Percentiles rank a stretch among this genome's conserved stretches.
Evolutionary conservation across 2,797 vertebrate species (phyloP).

Genomic region (Siniperca scherzeri): DNA sequence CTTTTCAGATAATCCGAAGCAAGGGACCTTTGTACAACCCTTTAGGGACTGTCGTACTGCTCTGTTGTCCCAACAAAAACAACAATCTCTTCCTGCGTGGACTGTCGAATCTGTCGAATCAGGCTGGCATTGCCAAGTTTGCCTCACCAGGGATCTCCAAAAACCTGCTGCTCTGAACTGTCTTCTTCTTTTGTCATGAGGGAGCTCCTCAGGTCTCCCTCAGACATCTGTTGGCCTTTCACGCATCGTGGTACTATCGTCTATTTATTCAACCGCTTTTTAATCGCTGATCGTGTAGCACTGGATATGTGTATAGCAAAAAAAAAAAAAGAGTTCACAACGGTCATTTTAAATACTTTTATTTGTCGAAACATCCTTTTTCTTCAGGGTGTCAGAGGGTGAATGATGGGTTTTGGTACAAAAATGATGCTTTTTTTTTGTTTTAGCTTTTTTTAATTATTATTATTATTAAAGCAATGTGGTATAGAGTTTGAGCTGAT

Average conservation of each 20-base stretch:
- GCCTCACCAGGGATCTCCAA: slow-evolving; percentile 73
- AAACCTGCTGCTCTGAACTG: slow-evolving; percentile 82
- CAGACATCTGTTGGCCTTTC: slow-evolving; percentile 81
- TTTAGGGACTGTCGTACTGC: slow-evolving; percentile 37
- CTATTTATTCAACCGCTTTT: slow-evolving; percentile 82
- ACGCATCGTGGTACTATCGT: slow-evolving; percentile 83
- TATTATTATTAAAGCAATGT: slow-evolving; percentile 60
- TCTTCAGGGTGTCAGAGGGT: slow-evolving; percentile 39
- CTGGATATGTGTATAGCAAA: slow-evolving; percentile 71
- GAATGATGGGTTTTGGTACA: slow-evolving; percentile 75
- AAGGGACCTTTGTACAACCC: slow-evolving; percentile 41
- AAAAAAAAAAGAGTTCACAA: slow-evolving; percentile 12
- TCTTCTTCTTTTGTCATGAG: slow-evolving; percentile 66
- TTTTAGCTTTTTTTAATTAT: slow-evolving; percentile 42
- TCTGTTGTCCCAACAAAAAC: slow-evolving; percentile 35
- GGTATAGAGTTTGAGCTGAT: slow-evolving; percentile 68
- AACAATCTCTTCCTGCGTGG: slow-evolving; percentile 48
- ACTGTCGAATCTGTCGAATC: slow-evolving; percentile 50
- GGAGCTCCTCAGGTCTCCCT: slow-evolving; percentile 53
- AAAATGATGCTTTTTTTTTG: slow-evolving; percentile 64
- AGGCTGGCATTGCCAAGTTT: slow-evolving; percentile 74
- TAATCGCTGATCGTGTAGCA: slow-evolving; percentile 78
- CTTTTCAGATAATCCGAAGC: slow-evolving; percentile 34
- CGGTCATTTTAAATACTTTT: slow-evolving; percentile 72
- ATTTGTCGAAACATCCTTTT: slow-evolving; percentile 57